Evolutionary conservation across 2,888 invertebrate genomes (phyloP).

Genomic region (Hydraecia micacea): DNA sequence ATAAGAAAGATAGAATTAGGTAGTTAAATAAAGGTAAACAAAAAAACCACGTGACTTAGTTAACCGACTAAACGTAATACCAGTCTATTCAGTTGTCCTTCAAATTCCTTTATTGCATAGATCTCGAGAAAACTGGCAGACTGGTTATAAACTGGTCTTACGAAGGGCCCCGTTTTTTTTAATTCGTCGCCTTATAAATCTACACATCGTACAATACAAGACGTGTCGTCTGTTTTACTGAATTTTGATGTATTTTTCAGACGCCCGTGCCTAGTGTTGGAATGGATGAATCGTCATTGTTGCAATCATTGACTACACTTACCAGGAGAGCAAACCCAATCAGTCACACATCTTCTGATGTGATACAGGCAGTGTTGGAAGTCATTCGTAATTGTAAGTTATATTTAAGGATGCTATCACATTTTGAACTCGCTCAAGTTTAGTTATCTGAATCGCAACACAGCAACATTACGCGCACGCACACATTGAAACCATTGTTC

Average conservation of each 20-base stretch:
- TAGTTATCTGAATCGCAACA: too few relatives aligned
- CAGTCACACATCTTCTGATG: conserved; percentile 45
- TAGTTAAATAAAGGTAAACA: too few relatives aligned
- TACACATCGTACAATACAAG: neutral
- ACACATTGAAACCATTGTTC: too few relatives aligned
- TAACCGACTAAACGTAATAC: too few relatives aligned
- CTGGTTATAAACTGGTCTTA: too few relatives aligned
- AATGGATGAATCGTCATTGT: conserved; percentile 49
- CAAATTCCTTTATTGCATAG: neutral
- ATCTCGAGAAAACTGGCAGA: neutral
- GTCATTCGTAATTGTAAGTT: conserved; percentile 56
- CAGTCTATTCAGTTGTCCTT: too few relatives aligned
- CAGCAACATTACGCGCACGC: too few relatives aligned
- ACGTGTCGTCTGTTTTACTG: neutral
- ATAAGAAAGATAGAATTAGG: neutral
- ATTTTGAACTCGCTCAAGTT: too few relatives aligned
- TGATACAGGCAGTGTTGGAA: conserved; percentile 53
- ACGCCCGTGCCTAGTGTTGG: conserved; percentile 26
- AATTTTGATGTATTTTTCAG: conserved; percentile 26
- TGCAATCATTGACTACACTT: conserved; percentile 48
- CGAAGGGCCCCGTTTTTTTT: neutral
- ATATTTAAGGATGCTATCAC: too few relatives aligned
- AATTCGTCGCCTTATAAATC: neutral
- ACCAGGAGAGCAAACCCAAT: conserved; percentile 49
- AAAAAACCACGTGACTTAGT: too few relatives aligned